Base-by-base conservation (phyloP, 2,888 invertebrate genomes). In the Druceiella hillmani region DNA sequence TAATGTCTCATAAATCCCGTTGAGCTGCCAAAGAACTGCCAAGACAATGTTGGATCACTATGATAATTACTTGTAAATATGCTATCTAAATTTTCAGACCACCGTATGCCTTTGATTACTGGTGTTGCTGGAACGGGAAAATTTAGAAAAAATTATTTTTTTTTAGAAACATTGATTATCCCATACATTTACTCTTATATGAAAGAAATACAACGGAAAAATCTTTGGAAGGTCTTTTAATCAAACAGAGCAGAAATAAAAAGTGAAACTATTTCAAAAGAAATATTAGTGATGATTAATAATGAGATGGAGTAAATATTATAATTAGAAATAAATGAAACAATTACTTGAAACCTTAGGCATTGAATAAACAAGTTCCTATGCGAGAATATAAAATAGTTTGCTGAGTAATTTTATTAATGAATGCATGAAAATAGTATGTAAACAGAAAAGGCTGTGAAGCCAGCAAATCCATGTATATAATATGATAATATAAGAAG, bases 1-100 rank as follows among this genome's bases (percentile, higher is more conserved):
- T 87, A 99, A 60, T 94, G 91, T 52, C 98, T 77, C 81, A 99
- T 91, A 62, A 98, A 97, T 25, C 99, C 99, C 11, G 90, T 87
- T 20, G 94, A 85, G 61, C 94, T 95, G 46, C 98, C 97, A 64
- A 98, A 99, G 63, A 93, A 97, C 69, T 99, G 99, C 93, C 97
- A 99, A 3, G 90, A 89, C 26, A 95, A 71, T 3, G 89, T 85
- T 10, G 89, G 88, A 62, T 93, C 90, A 41, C 78, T 78, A 57
- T 84, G 80, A 57, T 86, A 87, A 64, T 95, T 95, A 55, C 83
- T 81, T 49, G 80, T 79, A 64, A 97, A 98, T 50, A 84, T 87
- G 36, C 83, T 79, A 61, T 97, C 93, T 51, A 99, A 73, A 50
- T 87, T 85, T 58, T 91, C 87, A 3, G 97, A 94, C 99, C 99